A percentile compares a stretch with the other conserved stretches of the same genome.
Evolutionary conservation across 2,888 invertebrate genomes (phyloP).

Genomic region (Octonoba sinensis): DNA sequence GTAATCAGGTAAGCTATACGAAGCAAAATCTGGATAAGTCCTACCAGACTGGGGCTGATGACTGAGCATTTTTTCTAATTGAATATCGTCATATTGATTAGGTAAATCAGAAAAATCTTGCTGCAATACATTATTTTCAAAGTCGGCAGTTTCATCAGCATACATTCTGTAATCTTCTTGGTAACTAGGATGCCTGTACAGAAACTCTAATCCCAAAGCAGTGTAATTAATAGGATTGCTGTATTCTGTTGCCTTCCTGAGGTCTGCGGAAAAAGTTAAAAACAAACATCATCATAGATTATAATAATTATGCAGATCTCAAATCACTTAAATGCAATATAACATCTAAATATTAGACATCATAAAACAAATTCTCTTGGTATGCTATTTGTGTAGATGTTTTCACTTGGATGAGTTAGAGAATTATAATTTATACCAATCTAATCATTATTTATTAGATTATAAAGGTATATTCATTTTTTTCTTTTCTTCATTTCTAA

Average conservation of each 20-base stretch:
- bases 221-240: constrained; percentile 73
- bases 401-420: too few species aligned
- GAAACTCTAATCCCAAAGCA: constrained; percentile 73
- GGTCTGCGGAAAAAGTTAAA: constrained; percentile 46
- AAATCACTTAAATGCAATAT: too few species aligned
- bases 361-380: neutral
- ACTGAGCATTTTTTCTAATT: constrained; percentile 47
- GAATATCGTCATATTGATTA: constrained; percentile 47
- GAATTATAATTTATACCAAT: too few species aligned
- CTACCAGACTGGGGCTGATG: constrained; percentile 28
- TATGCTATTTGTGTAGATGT: too few species aligned
- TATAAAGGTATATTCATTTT: too few species aligned
- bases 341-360: neutral
- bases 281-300: neutral
- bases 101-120: constrained; percentile 48
- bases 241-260: constrained; percentile 71
- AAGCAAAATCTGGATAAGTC: constrained; percentile 41
- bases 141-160: constrained; percentile 50
- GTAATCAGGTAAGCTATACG: constrained; percentile 46
- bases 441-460: too few species aligned
- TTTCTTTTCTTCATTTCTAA: too few species aligned
- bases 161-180: constrained; percentile 55
- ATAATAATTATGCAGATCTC: too few species aligned
- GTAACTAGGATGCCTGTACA: constrained; percentile 71
- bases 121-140: constrained; percentile 52